These are phyloP conservation scores for Moxostoma hubbsi DNA, from an alignment of 2,797 vertebrate species.

Conservation along the genomic window DNA sequence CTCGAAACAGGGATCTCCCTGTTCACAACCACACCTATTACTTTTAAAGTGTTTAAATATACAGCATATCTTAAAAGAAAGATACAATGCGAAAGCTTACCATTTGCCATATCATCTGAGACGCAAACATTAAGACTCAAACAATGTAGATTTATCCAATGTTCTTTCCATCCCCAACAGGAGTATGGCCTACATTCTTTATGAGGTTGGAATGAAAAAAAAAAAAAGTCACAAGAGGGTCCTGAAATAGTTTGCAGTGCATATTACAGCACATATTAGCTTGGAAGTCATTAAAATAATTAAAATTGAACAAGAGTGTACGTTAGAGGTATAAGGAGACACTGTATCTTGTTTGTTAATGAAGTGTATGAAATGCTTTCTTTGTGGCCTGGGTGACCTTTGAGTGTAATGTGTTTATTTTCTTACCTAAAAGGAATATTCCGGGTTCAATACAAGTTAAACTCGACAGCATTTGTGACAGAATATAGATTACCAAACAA, in stretches of 20 bases:
- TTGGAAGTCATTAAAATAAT: conserved; percentile 35
- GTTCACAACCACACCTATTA: conserved; percentile 19
- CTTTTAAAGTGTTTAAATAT: conserved; percentile 27
- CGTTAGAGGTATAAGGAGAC: not conserved
- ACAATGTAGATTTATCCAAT: conserved; percentile 23
- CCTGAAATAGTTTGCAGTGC: conserved; percentile 39
- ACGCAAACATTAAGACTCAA: not conserved
- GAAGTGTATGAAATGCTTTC: conserved; percentile 2
- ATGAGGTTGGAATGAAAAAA: conserved; percentile 38
- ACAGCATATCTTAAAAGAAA: conserved; percentile 5
- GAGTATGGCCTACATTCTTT: conserved; percentile 47
- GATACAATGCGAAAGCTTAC: conserved; percentile 2
- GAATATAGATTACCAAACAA: too few species aligned
- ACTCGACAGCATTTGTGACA: too few species aligned
- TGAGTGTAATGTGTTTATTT: not conserved
- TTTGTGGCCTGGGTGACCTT: not conserved
- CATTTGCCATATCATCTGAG: not conserved
- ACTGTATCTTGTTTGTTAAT: conserved; percentile 12
- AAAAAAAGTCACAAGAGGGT: conserved; percentile 33
- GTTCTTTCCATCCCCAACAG: conserved; percentile 29
- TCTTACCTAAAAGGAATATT: too few species aligned
- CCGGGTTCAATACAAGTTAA: too few species aligned
- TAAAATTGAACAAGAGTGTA: conserved; percentile 10
- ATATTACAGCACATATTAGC: not conserved
- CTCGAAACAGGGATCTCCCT: conserved; percentile 2